Evolutionary conservation across 2,113 vertebrate species (phyloP).

Genomic region (Poeciliopsis turrubarensis): DNA sequence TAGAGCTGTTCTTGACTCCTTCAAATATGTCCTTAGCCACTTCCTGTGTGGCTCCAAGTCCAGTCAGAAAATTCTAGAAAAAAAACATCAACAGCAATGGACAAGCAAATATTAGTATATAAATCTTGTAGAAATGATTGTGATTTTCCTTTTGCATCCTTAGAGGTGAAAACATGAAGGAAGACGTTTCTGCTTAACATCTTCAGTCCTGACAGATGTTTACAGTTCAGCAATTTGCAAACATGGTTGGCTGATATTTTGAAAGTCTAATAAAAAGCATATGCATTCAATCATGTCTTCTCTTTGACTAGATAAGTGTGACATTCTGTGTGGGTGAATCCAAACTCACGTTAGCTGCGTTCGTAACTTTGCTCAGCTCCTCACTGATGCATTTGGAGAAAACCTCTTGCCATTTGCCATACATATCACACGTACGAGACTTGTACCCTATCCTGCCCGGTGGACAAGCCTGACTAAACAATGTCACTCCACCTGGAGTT

Average conservation of each 20-base stretch:
- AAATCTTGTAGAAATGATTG: not conserved
- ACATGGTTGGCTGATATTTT: no score
- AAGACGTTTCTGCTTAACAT: not conserved
- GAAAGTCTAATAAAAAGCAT: no score
- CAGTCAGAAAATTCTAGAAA: slow-evolving; percentile 63
- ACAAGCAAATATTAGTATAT: not conserved
- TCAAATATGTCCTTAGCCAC: slow-evolving; percentile 62
- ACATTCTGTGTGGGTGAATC: not conserved
- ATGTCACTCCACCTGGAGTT: slow-evolving; percentile 40
- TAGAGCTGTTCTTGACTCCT: slow-evolving; percentile 55
- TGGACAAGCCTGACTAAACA: slow-evolving; percentile 40
- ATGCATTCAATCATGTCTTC: no score
- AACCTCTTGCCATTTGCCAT: fast-evolving
- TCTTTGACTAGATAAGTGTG: no score
- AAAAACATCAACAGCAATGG: not conserved
- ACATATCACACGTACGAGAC: slow-evolving; percentile 43
- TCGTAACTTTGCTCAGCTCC: slow-evolving; percentile 30
- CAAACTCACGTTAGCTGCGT: slow-evolving; percentile 60
- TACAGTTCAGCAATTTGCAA: not conserved
- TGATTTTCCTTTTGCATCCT: no score
- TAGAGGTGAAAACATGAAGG: no score
- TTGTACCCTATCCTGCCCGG: slow-evolving; percentile 30
- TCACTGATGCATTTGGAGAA: slow-evolving; percentile 43
- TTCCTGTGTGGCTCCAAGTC: slow-evolving; percentile 60
- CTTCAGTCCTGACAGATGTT: not conserved